A percentile compares a stretch with the other conserved stretches of the same genome.
These are phyloP conservation scores for Psittacula cyanocephala DNA, from an alignment of 2,113 vertebrate genomes.

Conservation along the genomic window DNA sequence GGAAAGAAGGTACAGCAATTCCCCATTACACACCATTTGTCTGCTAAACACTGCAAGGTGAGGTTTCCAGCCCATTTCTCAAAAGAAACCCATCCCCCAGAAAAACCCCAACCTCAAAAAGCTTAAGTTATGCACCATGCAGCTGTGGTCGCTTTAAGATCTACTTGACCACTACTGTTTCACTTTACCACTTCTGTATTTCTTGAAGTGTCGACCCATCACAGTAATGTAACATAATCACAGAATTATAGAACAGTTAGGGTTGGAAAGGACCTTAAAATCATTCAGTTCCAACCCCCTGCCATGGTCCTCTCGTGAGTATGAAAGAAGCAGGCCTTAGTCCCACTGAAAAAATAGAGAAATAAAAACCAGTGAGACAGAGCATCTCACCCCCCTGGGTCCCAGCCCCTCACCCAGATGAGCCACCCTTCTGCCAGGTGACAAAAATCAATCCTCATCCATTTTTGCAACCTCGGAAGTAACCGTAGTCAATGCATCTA, in stretches of 20 bases:
- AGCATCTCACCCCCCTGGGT: not conserved
- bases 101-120: not conserved
- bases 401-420: not conserved
- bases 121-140: not conserved
- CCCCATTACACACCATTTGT: not conserved
- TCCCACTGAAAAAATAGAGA: not conserved
- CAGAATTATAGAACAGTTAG: not conserved
- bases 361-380: not conserved
- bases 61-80: not conserved
- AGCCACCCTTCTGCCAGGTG: not conserved
- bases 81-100: not conserved
- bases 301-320: not conserved
- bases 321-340: not conserved
- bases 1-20: not conserved
- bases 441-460: not conserved
- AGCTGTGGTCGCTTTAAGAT: conserved; percentile 27
- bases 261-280: not conserved
- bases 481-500: fast-evolving
- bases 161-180: not conserved
- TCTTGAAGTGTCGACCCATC: not conserved
- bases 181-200: not conserved
- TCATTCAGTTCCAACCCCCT: not conserved
- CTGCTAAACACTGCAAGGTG: not conserved
- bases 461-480: not conserved
- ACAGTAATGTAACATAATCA: not conserved